These are phyloP conservation scores for Anas platyrhynchos DNA, from an alignment of 2,113 vertebrate genomes.

Conservation along the genomic window DNA sequence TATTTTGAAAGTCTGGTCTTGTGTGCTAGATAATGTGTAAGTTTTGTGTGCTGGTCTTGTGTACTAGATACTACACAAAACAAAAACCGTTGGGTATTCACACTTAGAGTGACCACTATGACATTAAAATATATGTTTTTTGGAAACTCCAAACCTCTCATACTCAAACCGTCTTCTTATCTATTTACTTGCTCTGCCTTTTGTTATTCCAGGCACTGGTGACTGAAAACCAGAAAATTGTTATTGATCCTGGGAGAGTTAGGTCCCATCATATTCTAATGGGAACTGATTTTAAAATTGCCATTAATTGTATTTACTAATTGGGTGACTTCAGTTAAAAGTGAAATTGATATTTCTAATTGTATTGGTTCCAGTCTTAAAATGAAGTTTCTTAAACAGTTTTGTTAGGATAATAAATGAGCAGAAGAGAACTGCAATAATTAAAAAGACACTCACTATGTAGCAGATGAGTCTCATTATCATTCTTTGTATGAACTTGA, in stretches of 20 bases:
- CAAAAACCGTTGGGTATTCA: rapidly evolving
- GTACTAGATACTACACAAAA: background rate
- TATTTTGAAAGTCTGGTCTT: background rate
- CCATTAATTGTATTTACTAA: background rate
- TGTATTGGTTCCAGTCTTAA: background rate
- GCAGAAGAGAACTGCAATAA: background rate
- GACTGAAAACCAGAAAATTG: background rate
- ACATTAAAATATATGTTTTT: background rate
- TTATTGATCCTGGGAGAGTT: background rate
- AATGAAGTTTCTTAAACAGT: background rate
- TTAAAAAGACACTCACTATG: background rate
- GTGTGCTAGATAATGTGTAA: background rate
- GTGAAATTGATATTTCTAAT: background rate
- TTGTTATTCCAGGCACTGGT: background rate
- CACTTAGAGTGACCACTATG: background rate
- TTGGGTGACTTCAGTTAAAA: background rate
- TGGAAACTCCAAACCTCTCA: background rate
- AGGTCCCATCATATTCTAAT: background rate
- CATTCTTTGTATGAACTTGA: background rate
- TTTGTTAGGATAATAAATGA: background rate
- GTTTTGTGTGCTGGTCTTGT: background rate
- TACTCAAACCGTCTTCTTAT: background rate
- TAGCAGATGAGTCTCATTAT: background rate
- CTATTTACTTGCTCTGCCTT: background rate
- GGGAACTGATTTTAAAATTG: background rate